phyloP scores from a whole-genome alignment of 2,797 vertebrate species.

The Enteromius thamalakanensis region DNA sequence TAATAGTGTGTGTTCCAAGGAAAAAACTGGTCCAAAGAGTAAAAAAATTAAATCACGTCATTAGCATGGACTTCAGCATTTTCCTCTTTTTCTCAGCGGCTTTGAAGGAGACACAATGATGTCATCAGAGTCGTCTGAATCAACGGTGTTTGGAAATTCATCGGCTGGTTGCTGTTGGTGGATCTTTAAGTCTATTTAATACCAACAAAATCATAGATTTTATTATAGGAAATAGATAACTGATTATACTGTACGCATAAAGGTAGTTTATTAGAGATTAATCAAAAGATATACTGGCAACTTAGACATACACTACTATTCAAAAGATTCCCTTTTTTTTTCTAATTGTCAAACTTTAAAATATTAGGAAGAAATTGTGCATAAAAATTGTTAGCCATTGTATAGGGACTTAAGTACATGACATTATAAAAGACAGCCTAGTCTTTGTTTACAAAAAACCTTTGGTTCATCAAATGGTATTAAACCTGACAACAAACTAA shows the following conservation, averaged over 20 bases:
- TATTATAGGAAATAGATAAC: not conserved
- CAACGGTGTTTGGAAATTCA: conserved; percentile 46
- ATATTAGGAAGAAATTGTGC: no score
- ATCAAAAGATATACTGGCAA: not conserved
- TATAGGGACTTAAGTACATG: not conserved
- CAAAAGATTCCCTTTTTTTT: not conserved
- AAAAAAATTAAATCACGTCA: not conserved
- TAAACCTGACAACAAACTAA: not conserved
- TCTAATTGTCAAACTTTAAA: no score
- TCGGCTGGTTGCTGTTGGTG: not conserved
- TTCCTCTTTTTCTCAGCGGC: conserved; percentile 72
- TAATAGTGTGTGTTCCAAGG: not conserved
- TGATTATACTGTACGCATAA: not conserved
- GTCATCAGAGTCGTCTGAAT: conserved; percentile 89
- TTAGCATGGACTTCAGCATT: conserved; percentile 23
- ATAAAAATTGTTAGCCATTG: no score
- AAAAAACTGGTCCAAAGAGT: not conserved
- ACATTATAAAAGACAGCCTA: not conserved
- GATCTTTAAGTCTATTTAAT: not conserved
- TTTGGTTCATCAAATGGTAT: not conserved
- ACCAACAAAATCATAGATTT: not conserved
- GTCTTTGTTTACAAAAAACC: not conserved
- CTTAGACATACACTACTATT: not conserved
- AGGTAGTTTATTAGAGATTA: not conserved
- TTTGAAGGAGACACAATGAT: conserved; percentile 77